Conservation (phyloP, 2,797 vertebrate genomes). For the Gymnoscopelus braueri region DNA sequence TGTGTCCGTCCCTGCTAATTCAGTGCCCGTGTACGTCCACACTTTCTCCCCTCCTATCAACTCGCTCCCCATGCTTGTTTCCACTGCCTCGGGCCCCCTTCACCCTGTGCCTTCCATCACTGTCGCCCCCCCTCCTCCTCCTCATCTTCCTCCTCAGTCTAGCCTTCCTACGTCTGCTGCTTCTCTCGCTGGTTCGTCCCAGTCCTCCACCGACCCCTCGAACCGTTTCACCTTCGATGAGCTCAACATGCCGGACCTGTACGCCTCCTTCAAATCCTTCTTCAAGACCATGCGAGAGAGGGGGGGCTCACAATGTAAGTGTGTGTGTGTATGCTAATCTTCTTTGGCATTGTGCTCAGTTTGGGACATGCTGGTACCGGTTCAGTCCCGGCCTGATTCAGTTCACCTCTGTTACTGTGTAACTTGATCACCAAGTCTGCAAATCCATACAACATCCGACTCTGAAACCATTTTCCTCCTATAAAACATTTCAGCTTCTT, state of each 20-base stretch:
- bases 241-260: slow-evolving; percentile 93
- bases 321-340: not conserved
- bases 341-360: too few species aligned
- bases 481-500: too few species aligned
- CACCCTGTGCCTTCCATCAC: slow-evolving; percentile 23
- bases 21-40: slow-evolving; percentile 24
- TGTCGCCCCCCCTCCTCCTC: not conserved
- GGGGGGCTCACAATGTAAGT: slow-evolving; percentile 85
- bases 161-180: slow-evolving; percentile 8
- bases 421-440: too few species aligned
- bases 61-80: slow-evolving; percentile 24
- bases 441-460: too few species aligned
- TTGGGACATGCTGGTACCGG: too few species aligned
- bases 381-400: too few species aligned
- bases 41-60: slow-evolving; percentile 41
- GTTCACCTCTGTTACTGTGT: too few species aligned
- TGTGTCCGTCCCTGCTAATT: slow-evolving; percentile 38
- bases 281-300: slow-evolving; percentile 93
- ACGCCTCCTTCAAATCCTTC: slow-evolving; percentile 95
- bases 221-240: slow-evolving; percentile 92
- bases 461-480: too few species aligned
- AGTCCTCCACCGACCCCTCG: slow-evolving; percentile 62
- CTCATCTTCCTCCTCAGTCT: too few species aligned
- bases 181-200: slow-evolving; percentile 27
- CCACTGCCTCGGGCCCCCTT: slow-evolving; percentile 24